phyloP scores from a whole-genome alignment of 2,888 invertebrate species.

The Calameuta pallipes region DNA sequence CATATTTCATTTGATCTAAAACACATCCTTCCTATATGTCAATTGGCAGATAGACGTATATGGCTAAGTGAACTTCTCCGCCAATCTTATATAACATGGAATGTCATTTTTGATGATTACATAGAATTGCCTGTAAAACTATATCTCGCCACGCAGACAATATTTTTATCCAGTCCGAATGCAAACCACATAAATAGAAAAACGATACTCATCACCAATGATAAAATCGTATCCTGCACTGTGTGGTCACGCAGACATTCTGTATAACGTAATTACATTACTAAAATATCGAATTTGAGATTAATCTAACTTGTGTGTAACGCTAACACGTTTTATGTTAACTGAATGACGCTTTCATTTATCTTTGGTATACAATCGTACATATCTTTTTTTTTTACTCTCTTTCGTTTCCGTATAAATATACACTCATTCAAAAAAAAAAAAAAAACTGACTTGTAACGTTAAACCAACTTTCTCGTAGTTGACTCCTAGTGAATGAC shows the following conservation, averaged over 20 bases:
- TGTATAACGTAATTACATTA: conserved; percentile 19
- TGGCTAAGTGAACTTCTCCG: neutral
- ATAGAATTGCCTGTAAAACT: neutral
- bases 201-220: neutral
- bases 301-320: neutral
- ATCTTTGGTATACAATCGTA: conserved; percentile 65
- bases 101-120: neutral
- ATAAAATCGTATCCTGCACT: neutral
- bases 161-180: neutral
- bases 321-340: conserved; percentile 46
- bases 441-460: conserved; percentile 29
- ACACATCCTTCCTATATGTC: neutral
- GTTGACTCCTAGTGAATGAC: conserved; percentile 19
- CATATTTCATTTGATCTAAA: conserved; percentile 20
- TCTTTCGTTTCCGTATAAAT: conserved; percentile 42
- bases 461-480: conserved; percentile 22
- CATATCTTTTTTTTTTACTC: conserved; percentile 24
- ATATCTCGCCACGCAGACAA: neutral
- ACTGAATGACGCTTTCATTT: conserved; percentile 57
- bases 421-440: conserved; percentile 40
- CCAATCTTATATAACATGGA: neutral
- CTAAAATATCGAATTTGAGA: neutral
- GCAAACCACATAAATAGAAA: neutral
- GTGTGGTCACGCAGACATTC: conserved; percentile 31
- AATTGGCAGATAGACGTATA: neutral